A percentile compares a stretch with the other conserved stretches of the same genome.
These are phyloP conservation scores for Drosophila melanica DNA, from an alignment of 1,140 invertebrate genomes.

Conservation along the genomic window DNA sequence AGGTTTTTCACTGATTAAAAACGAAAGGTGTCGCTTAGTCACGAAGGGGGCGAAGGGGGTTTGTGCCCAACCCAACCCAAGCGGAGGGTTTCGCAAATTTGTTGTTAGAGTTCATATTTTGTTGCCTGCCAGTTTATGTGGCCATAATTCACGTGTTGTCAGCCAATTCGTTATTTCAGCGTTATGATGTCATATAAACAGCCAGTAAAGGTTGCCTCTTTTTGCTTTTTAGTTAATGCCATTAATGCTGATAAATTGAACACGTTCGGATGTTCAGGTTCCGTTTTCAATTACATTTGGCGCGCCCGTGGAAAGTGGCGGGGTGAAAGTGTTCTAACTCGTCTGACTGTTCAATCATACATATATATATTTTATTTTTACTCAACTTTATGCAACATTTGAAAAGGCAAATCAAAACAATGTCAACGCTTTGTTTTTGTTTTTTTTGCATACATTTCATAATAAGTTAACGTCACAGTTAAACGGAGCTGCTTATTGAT, in stretches of 20 bases:
- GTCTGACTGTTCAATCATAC: not conserved
- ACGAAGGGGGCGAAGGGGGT: not conserved
- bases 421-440: constrained; percentile 16
- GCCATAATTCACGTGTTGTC: constrained; percentile 74
- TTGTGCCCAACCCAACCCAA: constrained; percentile 44
- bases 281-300: not conserved
- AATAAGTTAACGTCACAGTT: constrained; percentile 22
- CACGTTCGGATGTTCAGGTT: constrained; percentile 51
- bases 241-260: constrained; percentile 50
- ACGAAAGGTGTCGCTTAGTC: constrained; percentile 56
- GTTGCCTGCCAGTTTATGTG: constrained; percentile 28
- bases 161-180: constrained; percentile 50
- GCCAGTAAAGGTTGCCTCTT: not conserved
- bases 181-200: constrained; percentile 71
- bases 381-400: constrained; percentile 53
- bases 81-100: constrained; percentile 26
- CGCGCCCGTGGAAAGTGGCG: constrained; percentile 25
- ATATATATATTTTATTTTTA: not conserved
- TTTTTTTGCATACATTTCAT: constrained; percentile 32
- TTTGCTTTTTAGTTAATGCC: constrained; percentile 10
- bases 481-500: constrained; percentile 65
- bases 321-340: constrained; percentile 58
- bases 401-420: constrained; percentile 35
- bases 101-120: constrained; percentile 28
- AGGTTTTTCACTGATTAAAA: constrained; percentile 62